phyloP scores from a whole-genome alignment of 2,888 invertebrate species.

The Nymphalis polychloros region DNA sequence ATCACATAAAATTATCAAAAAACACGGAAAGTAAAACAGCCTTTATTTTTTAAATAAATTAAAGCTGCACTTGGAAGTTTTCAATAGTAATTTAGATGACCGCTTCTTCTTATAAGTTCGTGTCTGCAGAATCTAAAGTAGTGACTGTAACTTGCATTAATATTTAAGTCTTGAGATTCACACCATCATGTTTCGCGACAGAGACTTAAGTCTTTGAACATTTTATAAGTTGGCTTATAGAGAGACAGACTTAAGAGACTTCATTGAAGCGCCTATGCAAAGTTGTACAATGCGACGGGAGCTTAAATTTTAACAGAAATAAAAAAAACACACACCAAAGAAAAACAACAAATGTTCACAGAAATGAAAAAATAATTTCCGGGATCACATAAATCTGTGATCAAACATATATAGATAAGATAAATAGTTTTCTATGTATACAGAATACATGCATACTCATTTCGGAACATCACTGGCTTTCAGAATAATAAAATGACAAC shows the following conservation, averaged over 20 bases:
- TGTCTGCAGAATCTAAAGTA: slow-evolving; percentile 12
- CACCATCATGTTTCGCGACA: slow-evolving; percentile 14
- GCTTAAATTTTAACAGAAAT: neutral
- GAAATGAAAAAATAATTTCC: slow-evolving; percentile 6
- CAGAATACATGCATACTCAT: slow-evolving; percentile 24
- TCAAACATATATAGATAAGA: slow-evolving; percentile 50
- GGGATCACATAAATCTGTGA: slow-evolving; percentile 38
- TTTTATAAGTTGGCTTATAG: slow-evolving; percentile 4
- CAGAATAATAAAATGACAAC: slow-evolving; percentile 61
- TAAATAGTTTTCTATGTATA: slow-evolving; percentile 56
- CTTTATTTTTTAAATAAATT: neutral
- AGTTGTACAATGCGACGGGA: slow-evolving; percentile 1
- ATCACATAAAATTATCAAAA: neutral
- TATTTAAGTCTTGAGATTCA: slow-evolving; percentile 15
- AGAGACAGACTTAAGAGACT: neutral
- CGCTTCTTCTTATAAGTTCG: too few species aligned
- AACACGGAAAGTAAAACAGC: neutral
- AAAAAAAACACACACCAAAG: slow-evolving; percentile 6
- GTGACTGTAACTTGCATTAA: slow-evolving; percentile 15
- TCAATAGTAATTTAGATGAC: neutral
- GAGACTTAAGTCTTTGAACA: neutral
- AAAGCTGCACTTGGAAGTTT: slow-evolving; percentile 1
- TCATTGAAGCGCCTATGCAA: slow-evolving; percentile 2
- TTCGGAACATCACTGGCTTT: slow-evolving; percentile 36
- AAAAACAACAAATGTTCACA: neutral